Conservation (phyloP, 2,888 invertebrate species). For the Imbricaverruca yamaguchii region DNA sequence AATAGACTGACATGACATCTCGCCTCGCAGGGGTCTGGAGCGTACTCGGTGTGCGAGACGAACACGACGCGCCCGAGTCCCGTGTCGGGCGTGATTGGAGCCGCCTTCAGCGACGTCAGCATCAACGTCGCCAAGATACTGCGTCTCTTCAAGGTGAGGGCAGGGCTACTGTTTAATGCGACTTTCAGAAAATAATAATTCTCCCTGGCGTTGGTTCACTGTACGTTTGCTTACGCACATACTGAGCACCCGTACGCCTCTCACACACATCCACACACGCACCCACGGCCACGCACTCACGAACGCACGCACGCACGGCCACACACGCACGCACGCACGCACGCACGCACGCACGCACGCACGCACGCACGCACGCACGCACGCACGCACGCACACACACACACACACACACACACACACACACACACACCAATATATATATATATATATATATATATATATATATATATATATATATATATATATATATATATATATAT, state of each 20-base stretch:
- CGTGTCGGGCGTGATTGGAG: slow-evolving; percentile 66
- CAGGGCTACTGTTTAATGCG: too few species aligned
- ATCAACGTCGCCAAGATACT: slow-evolving; percentile 71
- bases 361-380: background rate
- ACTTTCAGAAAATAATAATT: background rate
- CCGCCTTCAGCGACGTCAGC: slow-evolving; percentile 67
- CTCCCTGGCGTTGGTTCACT: background rate
- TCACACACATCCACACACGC: too few species aligned
- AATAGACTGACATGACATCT: too few species aligned
- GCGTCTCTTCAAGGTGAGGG: slow-evolving; percentile 58
- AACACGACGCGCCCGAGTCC: slow-evolving; percentile 50
- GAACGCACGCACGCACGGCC: slow-evolving; percentile 24
- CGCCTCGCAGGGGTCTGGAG: background rate
- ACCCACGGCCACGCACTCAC: too few species aligned
- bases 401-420: slow-evolving; percentile 24
- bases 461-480: background rate
- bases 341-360: background rate
- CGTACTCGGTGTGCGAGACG: background rate
- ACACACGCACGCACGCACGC: slow-evolving; percentile 13
- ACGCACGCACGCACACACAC: slow-evolving; percentile 22
- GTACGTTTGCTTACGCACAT: background rate
- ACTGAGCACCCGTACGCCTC: too few species aligned
- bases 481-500: too few species aligned
- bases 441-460: slow-evolving; percentile 21
- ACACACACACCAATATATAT: background rate